Conservation (phyloP, 1,140 invertebrate species). For the Tetranychus urticae region DNA sequence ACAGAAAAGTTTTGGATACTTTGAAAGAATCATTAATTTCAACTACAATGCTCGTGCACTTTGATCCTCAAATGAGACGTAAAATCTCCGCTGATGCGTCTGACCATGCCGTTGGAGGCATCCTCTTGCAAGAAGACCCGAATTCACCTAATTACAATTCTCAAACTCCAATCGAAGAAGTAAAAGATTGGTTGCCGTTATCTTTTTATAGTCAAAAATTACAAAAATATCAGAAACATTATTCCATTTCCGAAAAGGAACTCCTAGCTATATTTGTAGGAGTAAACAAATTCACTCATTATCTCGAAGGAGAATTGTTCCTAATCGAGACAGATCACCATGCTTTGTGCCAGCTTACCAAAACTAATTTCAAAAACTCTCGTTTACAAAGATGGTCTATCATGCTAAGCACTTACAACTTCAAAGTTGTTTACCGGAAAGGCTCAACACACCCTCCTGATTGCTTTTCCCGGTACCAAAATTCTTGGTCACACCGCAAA, state of each 20-base stretch:
- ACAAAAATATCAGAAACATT: slow-evolving; percentile 7
- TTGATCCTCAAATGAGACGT: background rate
- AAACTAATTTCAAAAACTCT: background rate
- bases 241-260: slow-evolving; percentile 11
- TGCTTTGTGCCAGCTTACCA: slow-evolving; percentile 5
- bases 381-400: background rate
- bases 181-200: background rate
- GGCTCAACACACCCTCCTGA: background rate
- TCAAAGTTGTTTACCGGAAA: background rate
- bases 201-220: background rate
- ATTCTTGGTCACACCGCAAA: background rate
- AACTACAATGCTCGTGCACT: background rate
- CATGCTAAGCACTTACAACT: background rate
- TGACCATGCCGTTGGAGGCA: background rate
- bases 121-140: slow-evolving; percentile 3
- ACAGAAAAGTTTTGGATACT: slow-evolving; percentile 3
- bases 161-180: too few species aligned
- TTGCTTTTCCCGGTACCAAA: background rate
- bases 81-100: background rate
- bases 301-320: slow-evolving; percentile 13
- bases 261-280: slow-evolving; percentile 13
- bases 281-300: slow-evolving; percentile 12
- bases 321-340: slow-evolving; percentile 13
- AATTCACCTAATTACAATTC: background rate
- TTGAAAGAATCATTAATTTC: background rate